Evolutionary conservation across 1,140 invertebrate genomes (phyloP).

Genomic region (Venturia canescens): DNA sequence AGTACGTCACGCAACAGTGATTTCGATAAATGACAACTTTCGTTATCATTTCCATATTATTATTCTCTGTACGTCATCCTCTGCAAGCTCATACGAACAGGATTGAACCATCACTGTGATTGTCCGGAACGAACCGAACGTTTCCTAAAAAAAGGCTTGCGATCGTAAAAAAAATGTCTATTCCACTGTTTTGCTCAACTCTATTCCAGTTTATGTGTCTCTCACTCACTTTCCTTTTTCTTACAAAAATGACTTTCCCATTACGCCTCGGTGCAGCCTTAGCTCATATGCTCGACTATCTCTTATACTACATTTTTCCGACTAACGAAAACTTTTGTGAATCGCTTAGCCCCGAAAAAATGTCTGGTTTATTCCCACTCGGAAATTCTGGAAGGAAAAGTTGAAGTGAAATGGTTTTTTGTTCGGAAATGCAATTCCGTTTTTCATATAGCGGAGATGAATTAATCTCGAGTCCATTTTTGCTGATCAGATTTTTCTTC

Average conservation of each 20-base stretch:
- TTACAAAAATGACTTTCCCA: neutral
- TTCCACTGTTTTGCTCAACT: neutral
- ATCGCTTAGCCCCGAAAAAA: neutral
- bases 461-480: too few relatives aligned
- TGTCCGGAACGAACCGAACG: neutral
- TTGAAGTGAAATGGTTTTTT: neutral
- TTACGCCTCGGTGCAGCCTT: neutral
- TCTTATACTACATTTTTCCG: neutral
- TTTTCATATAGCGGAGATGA: too few relatives aligned
- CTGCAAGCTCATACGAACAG: neutral
- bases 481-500: too few relatives aligned
- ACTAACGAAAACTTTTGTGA: neutral
- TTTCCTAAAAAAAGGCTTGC: neutral
- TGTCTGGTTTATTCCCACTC: neutral
- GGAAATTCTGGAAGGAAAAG: neutral
- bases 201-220: neutral
- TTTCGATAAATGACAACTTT: slow-evolving; percentile 27
- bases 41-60: slow-evolving; percentile 25
- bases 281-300: neutral
- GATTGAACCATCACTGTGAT: slow-evolving; percentile 21
- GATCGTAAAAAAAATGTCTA: neutral
- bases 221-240: neutral
- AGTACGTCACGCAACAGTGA: neutral
- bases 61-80: neutral
- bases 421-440: too few relatives aligned